phyloP scores from a whole-genome alignment of 2,888 invertebrate species.

The Biston betularia region DNA sequence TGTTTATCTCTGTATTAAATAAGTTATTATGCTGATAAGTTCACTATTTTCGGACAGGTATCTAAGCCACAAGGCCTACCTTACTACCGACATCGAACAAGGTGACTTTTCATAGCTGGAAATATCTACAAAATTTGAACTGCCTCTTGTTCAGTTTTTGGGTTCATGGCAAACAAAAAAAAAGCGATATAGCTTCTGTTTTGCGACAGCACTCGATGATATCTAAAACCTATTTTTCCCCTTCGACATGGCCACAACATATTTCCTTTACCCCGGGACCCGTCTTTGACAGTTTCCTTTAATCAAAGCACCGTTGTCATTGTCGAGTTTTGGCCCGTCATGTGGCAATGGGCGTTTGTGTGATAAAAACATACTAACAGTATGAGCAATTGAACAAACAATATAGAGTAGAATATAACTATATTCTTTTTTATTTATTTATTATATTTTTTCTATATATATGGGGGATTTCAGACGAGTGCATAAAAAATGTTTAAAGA shows the following conservation, averaged over 20 bases:
- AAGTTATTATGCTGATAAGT: too few relatives aligned
- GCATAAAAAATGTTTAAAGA: too few relatives aligned
- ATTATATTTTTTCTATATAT: too few relatives aligned
- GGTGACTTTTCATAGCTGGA: not conserved
- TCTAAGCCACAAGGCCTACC: not conserved
- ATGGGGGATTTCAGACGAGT: too few relatives aligned
- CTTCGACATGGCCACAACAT: not conserved
- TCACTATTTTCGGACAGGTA: not conserved
- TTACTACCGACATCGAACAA: not conserved
- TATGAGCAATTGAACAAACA: too few relatives aligned
- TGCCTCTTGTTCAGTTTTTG: not conserved
- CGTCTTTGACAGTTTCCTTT: conserved; percentile 19
- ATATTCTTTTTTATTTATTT: too few relatives aligned
- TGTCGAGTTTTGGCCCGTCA: conserved; percentile 22
- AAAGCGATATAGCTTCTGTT: not conserved
- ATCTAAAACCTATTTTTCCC: conserved; percentile 2
- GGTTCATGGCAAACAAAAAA: too few relatives aligned
- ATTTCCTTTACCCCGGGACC: conserved; percentile 1
- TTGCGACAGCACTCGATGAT: not conserved
- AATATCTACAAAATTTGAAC: not conserved
- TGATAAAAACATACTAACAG: not conserved
- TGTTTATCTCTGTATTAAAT: too few relatives aligned
- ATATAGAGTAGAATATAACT: too few relatives aligned
- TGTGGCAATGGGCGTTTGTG: conserved; percentile 3
- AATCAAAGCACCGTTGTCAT: conserved; percentile 26